Evolutionary conservation across 2,797 vertebrate species (phyloP).

Genomic region (Pterois miles): DNA sequence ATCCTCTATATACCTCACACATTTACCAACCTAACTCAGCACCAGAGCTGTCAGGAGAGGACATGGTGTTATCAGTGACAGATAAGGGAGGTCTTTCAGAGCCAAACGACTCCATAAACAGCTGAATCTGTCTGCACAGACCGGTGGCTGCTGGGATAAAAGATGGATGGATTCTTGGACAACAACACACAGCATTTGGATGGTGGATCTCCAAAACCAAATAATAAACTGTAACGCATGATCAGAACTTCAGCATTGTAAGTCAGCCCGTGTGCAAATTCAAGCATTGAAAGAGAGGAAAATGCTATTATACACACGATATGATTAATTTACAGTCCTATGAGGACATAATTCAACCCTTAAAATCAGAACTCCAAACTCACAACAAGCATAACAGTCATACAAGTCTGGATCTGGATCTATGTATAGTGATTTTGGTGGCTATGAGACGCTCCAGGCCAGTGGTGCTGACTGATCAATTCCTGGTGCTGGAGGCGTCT

Average conservation of each 20-base stretch:
- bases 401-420: neutral
- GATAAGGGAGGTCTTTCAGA: slow-evolving; percentile 71
- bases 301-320: neutral
- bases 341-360: neutral
- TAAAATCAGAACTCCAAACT: slow-evolving; percentile 24
- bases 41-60: slow-evolving; percentile 31
- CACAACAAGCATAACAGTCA: neutral
- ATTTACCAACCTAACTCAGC: slow-evolving; percentile 10
- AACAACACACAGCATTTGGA: neutral
- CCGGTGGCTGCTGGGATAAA: slow-evolving; percentile 28
- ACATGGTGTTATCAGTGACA: slow-evolving; percentile 51
- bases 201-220: neutral
- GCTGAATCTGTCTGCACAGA: slow-evolving; percentile 23
- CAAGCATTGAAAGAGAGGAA: neutral
- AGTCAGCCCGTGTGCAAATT: neutral
- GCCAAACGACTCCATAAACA: slow-evolving; percentile 60
- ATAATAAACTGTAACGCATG: neutral
- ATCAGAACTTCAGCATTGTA: neutral
- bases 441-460: slow-evolving; percentile 35
- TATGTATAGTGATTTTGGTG: slow-evolving; percentile 7
- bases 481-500: slow-evolving; percentile 42
- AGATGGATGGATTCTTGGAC: slow-evolving; percentile 1
- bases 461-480: slow-evolving; percentile 55
- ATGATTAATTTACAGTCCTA: neutral
- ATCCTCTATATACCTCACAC: slow-evolving; percentile 34